Evolutionary conservation across 2,797 vertebrate species (phyloP), one percentile per base, ranked within the genome.

Genomic region (Apodemus agrarius): DNA sequence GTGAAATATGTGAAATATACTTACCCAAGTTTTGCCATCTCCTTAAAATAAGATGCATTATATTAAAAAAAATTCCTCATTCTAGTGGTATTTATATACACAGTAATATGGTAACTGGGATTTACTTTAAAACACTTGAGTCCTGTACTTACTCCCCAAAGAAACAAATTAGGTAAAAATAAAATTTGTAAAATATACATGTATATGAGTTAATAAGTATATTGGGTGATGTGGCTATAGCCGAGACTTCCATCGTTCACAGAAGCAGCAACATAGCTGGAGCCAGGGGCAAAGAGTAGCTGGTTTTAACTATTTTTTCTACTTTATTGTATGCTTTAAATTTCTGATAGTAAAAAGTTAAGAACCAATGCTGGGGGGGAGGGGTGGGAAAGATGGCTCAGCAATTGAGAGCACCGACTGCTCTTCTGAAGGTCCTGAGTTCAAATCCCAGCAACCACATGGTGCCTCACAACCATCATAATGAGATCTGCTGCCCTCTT

Each of bases 101-200:
- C 49, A 95, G 67, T 85, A 81, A 82, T 93, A 85, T 19, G 21
- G 79, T 63, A 12, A 61, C 79, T 94, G 9, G 22, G n/a, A 85
- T 96, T 95, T 95, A n/a, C 85, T 93, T 96, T 63, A 88, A 84
- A 96, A 94, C 90, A 86, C 63, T 57, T 74, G 9, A 88, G 34
- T 59, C 22, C 8, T 37, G 57, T 17, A 10, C 16, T 9, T 46
- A 52, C 12, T 59, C 49, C 19, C 46, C 52, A 75, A 81, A 83
- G 8, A 75, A 89, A 2, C 13, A 57, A 93, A 90, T 78, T 59
- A 22, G 40, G 31, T 79, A 57, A 83, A 94, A 95, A 86, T 63
- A 86, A 93, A 93, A 88, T n/a, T 40, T 37, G n/a, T 29, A 87
- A 90, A 89, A 74, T 79, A 54, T 57, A 13, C 17, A 16, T 79